phyloP scores from a whole-genome alignment of 1,140 invertebrate genomes.

The Ctenoplectra terminalis region DNA sequence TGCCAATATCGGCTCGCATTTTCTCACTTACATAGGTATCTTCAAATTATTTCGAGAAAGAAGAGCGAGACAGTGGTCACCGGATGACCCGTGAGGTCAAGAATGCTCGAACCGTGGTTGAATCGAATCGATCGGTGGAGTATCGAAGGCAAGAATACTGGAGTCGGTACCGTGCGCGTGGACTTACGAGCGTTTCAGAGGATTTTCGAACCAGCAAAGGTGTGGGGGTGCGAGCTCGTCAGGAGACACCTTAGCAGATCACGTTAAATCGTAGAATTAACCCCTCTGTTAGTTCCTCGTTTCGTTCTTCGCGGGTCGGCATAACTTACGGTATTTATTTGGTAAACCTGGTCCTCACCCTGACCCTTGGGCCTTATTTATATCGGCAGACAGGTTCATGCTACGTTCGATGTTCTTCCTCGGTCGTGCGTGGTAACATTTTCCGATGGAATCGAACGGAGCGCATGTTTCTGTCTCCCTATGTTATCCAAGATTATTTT shows the following conservation, averaged over 20 bases:
- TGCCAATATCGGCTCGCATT: conserved; percentile 39
- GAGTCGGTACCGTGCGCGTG: no score
- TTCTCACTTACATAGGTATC: conserved; percentile 17
- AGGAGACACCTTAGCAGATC: conserved; percentile 69
- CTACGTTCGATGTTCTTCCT: conserved; percentile 31
- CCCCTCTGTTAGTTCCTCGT: conserved; percentile 51
- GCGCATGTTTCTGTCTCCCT: no score
- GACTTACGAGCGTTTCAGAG: conserved; percentile 58
- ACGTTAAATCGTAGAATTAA: conserved; percentile 76
- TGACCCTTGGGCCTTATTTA: conserved; percentile 77
- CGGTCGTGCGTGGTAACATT: conserved; percentile 17
- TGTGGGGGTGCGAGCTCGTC: conserved; percentile 42
- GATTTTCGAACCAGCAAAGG: conserved; percentile 18
- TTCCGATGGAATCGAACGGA: conserved; percentile 41
- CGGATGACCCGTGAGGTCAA: conserved; percentile 57
- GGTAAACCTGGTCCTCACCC: conserved; percentile 71
- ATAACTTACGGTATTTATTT: conserved; percentile 79
- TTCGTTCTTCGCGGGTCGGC: conserved; percentile 42
- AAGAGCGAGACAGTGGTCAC: conserved; percentile 46
- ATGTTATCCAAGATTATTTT: no score
- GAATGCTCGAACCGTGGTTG: conserved; percentile 58
- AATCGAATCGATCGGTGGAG: no score
- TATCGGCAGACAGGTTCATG: conserved; percentile 76
- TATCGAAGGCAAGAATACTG: no score
- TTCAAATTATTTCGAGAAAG: conserved; percentile 51